Percentiles rank a stretch among this genome's conserved stretches.
These are phyloP conservation scores for Oligia fasciuncula DNA, from an alignment of 2,888 invertebrate genomes.

Conservation along the genomic window DNA sequence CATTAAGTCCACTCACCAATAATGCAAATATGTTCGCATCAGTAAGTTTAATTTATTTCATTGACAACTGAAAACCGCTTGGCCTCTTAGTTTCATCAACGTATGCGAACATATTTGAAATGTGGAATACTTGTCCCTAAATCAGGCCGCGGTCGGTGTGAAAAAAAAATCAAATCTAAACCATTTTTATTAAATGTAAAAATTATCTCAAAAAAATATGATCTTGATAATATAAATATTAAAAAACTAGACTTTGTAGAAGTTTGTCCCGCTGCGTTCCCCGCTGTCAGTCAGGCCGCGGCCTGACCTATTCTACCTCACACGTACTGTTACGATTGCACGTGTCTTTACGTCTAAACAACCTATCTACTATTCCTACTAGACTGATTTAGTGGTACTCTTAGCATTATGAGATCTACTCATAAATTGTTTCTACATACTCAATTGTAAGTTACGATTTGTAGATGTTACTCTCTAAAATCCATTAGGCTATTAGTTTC, in stretches of 20 bases:
- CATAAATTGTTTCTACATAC: constrained; percentile 73
- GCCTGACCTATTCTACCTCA: constrained; percentile 79
- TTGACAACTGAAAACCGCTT: background rate
- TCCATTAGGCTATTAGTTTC: constrained; percentile 70
- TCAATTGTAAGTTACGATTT: constrained; percentile 78
- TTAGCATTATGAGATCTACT: constrained; percentile 80
- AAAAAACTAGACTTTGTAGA: background rate
- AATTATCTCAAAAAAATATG: background rate
- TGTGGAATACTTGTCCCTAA: constrained; percentile 20
- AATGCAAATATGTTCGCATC: constrained; percentile 56
- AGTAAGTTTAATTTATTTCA: constrained; percentile 7
- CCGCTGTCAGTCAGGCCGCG: constrained; percentile 62
- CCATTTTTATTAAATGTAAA: background rate
- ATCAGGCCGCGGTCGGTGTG: constrained; percentile 54
- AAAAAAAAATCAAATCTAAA: constrained; percentile 7
- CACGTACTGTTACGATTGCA: constrained; percentile 79
- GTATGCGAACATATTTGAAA: constrained; percentile 61
- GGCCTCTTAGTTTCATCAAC: constrained; percentile 1
- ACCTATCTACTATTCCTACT: constrained; percentile 85
- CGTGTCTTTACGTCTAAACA: constrained; percentile 76
- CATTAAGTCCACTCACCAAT: constrained; percentile 38
- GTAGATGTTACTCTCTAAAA: constrained; percentile 73
- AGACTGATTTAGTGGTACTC: constrained; percentile 88
- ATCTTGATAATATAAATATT: background rate
- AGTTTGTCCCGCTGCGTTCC: background rate